Conservation (phyloP, 2,888 invertebrate genomes). For the Meloe dianella region DNA sequence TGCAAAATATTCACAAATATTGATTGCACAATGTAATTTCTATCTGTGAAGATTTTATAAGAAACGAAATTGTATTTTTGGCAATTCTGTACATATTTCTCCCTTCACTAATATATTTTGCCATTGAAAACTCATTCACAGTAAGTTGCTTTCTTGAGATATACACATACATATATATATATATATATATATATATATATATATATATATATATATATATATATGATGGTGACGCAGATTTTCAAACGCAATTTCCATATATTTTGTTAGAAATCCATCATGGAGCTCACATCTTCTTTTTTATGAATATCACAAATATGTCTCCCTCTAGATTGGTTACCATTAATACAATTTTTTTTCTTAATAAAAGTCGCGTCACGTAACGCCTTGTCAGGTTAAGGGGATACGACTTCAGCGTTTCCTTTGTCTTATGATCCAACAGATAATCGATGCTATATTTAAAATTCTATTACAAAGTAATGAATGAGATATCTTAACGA, state of each 20-base stretch:
- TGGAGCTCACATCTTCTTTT: background rate
- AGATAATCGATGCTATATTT: background rate
- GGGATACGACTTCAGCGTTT: background rate
- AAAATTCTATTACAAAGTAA: background rate
- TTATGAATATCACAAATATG: conserved; percentile 1
- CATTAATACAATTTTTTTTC: background rate
- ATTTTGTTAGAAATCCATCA: background rate
- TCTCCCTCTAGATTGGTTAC: background rate
- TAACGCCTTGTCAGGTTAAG: background rate
- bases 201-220: no score
- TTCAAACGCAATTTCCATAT: background rate
- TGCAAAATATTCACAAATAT: background rate
- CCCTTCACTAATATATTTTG: background rate
- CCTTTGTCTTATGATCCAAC: background rate
- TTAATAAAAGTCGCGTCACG: background rate
- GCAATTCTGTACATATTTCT: background rate
- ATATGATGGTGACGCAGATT: background rate
- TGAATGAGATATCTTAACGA: background rate
- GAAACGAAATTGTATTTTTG: background rate
- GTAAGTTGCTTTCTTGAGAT: background rate
- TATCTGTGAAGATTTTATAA: background rate
- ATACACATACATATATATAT: no score
- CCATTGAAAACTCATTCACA: background rate
- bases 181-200: no score
- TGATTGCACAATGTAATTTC: background rate